These are phyloP conservation scores for Cheilosia soror DNA, from an alignment of 2,888 invertebrate genomes.

Conservation along the genomic window DNA sequence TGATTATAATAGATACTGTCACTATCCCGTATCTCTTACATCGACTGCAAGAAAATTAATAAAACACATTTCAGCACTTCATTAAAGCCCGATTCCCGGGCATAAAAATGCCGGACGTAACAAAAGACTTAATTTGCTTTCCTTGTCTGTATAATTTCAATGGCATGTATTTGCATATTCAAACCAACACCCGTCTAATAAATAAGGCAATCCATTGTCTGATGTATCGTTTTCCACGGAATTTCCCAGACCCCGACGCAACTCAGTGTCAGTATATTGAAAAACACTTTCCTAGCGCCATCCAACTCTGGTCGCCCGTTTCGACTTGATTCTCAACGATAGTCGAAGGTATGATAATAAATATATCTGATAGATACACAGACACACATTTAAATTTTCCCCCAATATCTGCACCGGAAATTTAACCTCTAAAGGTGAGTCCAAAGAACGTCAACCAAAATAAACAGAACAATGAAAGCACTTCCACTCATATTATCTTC, in stretches of 20 bases:
- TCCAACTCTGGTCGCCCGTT: slow-evolving; percentile 24
- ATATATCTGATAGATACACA: slow-evolving; percentile 16
- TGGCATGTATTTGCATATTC: slow-evolving; percentile 52
- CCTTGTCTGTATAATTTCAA: slow-evolving; percentile 44
- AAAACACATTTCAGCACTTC: slow-evolving; percentile 64
- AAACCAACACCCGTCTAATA: slow-evolving; percentile 51
- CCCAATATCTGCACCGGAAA: slow-evolving; percentile 41
- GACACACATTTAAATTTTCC: neutral
- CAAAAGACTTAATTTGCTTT: slow-evolving; percentile 66
- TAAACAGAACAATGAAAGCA: slow-evolving; percentile 21
- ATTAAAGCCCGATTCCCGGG: slow-evolving; percentile 56
- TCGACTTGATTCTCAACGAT: slow-evolving; percentile 48
- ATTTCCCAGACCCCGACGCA: slow-evolving; percentile 33
- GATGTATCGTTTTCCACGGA: slow-evolving; percentile 50
- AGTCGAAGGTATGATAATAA: slow-evolving; percentile 58
- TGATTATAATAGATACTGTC: slow-evolving; percentile 21
- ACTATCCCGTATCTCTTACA: slow-evolving; percentile 13
- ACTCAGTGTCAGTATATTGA: neutral
- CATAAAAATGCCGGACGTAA: slow-evolving; percentile 40
- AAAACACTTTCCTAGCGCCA: slow-evolving; percentile 46
- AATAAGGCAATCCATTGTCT: slow-evolving; percentile 36
- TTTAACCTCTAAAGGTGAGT: slow-evolving; percentile 48
- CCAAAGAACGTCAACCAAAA: slow-evolving; percentile 22
- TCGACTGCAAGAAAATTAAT: slow-evolving; percentile 42
- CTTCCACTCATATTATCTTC: neutral